Conservation (phyloP, 2,797 vertebrate genomes). For the Alca torda region DNA sequence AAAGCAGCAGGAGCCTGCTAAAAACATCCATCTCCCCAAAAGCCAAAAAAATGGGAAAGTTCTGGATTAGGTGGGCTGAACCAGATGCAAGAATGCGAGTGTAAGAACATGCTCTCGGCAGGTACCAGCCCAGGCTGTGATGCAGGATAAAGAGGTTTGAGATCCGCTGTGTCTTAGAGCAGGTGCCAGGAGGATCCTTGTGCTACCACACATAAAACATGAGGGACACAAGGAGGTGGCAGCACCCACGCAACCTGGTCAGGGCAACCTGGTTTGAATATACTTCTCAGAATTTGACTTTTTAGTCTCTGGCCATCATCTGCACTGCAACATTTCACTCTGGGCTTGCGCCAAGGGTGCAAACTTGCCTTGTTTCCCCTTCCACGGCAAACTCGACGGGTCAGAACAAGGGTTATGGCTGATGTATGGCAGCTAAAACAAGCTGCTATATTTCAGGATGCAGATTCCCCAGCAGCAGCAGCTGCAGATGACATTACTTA, state of each 20-base stretch:
- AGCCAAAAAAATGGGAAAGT: neutral
- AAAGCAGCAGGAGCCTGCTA: neutral
- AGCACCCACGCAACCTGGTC: neutral
- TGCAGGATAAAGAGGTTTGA: neutral
- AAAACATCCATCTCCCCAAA: neutral
- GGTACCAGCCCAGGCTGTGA: neutral
- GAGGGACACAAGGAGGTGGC: fast-evolving
- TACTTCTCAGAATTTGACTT: neutral
- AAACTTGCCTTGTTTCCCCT: neutral
- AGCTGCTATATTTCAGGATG: neutral
- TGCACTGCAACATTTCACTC: neutral
- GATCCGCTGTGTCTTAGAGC: neutral
- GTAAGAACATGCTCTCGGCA: neutral
- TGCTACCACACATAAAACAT: neutral
- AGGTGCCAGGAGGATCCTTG: neutral
- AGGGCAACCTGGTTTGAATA: neutral
- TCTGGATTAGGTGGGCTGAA: neutral
- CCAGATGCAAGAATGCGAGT: neutral
- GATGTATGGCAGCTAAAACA: neutral
- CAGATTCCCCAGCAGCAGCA: neutral
- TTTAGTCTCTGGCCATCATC: neutral
- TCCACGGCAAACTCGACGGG: neutral
- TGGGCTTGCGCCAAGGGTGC: neutral
- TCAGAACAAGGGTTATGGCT: neutral
- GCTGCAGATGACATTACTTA: neutral